Percentiles rank a stretch among this genome's conserved stretches.
Conservation (phyloP, 2,113 vertebrate genomes). For the Myiagra hebetior region DNA sequence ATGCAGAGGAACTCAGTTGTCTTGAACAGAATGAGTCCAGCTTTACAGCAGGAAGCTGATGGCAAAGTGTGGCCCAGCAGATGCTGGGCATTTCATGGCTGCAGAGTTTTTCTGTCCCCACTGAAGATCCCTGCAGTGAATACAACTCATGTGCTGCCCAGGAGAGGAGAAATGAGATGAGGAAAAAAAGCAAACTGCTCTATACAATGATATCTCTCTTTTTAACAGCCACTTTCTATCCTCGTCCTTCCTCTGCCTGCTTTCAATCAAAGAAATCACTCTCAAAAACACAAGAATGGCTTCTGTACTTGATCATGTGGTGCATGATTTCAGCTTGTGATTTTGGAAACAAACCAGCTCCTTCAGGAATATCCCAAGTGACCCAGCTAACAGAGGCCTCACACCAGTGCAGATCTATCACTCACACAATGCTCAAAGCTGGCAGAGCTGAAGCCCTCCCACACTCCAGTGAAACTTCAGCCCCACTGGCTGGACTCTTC, state of each 20-base stretch:
- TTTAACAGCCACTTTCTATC: not conserved
- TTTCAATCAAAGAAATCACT: not conserved
- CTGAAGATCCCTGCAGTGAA: not conserved
- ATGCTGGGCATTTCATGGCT: not conserved
- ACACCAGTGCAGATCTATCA: too few relatives aligned
- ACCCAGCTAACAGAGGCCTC: not conserved
- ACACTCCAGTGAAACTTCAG: not conserved
- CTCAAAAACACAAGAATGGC: not conserved
- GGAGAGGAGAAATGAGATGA: not conserved
- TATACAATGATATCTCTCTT: not conserved
- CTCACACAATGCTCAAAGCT: accelerated
- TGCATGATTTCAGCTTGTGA: not conserved
- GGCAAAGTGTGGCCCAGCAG: not conserved
- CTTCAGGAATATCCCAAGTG: not conserved
- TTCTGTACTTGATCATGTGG: not conserved
- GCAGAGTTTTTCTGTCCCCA: not conserved
- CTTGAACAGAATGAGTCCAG: not conserved
- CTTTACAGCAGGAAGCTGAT: not conserved
- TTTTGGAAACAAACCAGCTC: not conserved
- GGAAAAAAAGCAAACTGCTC: not conserved
- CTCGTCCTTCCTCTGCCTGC: not conserved
- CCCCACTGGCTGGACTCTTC: not conserved
- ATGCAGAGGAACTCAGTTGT: not conserved
- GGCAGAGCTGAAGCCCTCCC: not conserved
- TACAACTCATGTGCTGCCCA: not conserved